Percentiles rank a stretch among this genome's conserved stretches.
phyloP scores from a whole-genome alignment of 1,140 invertebrate genomes.

The Halictus rubicundus region DNA sequence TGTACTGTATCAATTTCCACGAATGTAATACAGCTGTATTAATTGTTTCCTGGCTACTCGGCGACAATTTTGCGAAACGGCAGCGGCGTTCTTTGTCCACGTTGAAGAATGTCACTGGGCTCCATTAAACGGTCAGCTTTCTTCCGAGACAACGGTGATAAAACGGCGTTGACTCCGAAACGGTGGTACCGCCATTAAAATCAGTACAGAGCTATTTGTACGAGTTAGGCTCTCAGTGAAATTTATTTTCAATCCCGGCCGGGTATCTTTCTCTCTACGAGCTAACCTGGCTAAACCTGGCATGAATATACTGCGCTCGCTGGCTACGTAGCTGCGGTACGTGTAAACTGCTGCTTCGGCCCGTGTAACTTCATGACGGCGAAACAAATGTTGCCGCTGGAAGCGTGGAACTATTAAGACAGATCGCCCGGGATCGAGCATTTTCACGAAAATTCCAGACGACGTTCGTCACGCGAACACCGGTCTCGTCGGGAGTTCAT shows the following conservation, averaged over 20 bases:
- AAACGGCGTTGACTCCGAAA: constrained; percentile 34
- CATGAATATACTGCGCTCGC: constrained; percentile 57
- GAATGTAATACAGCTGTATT: too few relatives aligned
- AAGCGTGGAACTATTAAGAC: constrained; percentile 61
- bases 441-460: constrained; percentile 34
- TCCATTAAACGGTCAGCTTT: constrained; percentile 42
- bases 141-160: constrained; percentile 52
- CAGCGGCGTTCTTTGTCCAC: not conserved
- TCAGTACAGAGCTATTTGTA: constrained; percentile 61
- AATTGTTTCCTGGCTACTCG: too few relatives aligned
- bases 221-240: constrained; percentile 63
- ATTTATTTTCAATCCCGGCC: constrained; percentile 69
- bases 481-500: constrained; percentile 32
- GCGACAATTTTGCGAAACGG: not conserved
- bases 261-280: constrained; percentile 60
- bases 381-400: constrained; percentile 59
- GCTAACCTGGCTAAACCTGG: constrained; percentile 41
- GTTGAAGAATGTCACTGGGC: constrained; percentile 44
- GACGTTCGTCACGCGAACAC: constrained; percentile 24
- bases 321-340: constrained; percentile 45
- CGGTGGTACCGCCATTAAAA: constrained; percentile 58
- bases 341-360: constrained; percentile 53
- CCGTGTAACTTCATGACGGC: constrained; percentile 53
- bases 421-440: constrained; percentile 20
- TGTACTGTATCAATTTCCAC: too few relatives aligned